Evolutionary conservation across 2,888 invertebrate species (phyloP).

Genomic region (Apodemia zela): DNA sequence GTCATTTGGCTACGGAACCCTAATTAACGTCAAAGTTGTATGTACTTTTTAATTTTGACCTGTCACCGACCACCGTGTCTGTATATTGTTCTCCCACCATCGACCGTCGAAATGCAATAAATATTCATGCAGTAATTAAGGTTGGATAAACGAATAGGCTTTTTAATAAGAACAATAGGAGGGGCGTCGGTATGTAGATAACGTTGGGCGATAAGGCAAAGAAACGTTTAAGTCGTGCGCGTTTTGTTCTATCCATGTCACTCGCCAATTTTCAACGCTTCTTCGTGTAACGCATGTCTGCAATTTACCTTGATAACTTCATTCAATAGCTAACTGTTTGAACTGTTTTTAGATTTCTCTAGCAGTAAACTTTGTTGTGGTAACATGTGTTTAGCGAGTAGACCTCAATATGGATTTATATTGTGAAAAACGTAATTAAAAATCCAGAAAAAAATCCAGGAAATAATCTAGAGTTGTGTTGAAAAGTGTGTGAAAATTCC

Average conservation of each 20-base stretch:
- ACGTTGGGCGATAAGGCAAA: conserved; percentile 55
- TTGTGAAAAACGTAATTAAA: background rate
- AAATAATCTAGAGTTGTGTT: background rate
- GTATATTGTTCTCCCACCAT: background rate
- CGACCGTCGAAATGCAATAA: background rate
- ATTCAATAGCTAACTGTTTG: background rate
- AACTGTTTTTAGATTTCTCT: background rate
- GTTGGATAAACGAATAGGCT: conserved; percentile 1
- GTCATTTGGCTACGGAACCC: too few species aligned
- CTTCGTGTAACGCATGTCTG: conserved; percentile 19
- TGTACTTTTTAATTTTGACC: background rate
- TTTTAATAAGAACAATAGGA: conserved; percentile 31
- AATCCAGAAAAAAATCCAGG: background rate
- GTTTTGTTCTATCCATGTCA: conserved; percentile 28
- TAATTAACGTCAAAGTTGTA: too few species aligned
- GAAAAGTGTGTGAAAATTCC: background rate
- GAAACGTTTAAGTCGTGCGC: conserved; percentile 5
- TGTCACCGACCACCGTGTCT: background rate
- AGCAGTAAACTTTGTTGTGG: background rate
- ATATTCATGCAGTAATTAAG: conserved; percentile 9
- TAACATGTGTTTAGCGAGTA: background rate
- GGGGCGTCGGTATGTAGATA: conserved; percentile 66
- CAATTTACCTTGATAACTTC: conserved; percentile 7
- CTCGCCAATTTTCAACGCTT: conserved; percentile 36
- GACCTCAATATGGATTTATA: background rate